Evolutionary conservation across 2,797 vertebrate genomes (phyloP).

Genomic region (Myotis pilosus): DNA sequence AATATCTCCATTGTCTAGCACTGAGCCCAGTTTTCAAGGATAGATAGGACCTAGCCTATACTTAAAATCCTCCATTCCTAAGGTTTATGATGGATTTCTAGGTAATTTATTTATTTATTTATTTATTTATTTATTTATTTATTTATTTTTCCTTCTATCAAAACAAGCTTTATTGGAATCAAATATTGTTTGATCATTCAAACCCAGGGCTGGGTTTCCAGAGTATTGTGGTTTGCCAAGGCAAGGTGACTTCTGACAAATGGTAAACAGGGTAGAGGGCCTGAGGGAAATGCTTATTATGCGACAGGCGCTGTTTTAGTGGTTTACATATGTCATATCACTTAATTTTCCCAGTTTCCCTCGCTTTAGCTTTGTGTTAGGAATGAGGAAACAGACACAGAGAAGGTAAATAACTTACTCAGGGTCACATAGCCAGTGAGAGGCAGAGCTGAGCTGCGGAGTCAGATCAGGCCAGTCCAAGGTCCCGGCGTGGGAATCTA

Average conservation of each 20-base stretch:
- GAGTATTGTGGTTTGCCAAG: neutral
- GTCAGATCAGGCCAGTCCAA: neutral
- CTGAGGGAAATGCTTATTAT: neutral
- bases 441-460: neutral
- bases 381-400: neutral
- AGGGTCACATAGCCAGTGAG: neutral
- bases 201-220: neutral
- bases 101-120: too few species aligned
- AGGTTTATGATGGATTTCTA: neutral
- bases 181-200: neutral
- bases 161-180: neutral
- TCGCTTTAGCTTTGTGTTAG: neutral
- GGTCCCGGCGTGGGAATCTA: too few species aligned
- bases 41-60: neutral
- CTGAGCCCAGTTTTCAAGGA: neutral
- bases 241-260: neutral
- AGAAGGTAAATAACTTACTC: neutral
- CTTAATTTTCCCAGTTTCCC: neutral
- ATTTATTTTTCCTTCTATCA: too few species aligned
- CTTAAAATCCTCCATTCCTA: neutral
- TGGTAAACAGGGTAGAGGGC: neutral
- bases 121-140: too few species aligned
- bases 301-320: neutral
- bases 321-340: neutral
- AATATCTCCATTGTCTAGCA: neutral